Base-by-base conservation (phyloP, 2,888 invertebrate genomes). In the Eubasilissa splendida region DNA sequence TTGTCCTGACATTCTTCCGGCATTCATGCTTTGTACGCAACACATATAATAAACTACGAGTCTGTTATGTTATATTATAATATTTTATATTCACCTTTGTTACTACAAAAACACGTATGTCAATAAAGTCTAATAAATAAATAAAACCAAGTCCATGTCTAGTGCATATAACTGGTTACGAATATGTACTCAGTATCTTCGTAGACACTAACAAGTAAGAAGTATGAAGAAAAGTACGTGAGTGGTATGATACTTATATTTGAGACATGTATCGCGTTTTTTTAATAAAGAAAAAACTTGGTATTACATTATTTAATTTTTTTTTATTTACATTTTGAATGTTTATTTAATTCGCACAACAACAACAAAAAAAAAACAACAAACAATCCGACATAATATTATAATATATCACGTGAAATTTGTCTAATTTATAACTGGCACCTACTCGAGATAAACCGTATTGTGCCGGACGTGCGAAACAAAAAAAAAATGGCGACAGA, bases 401-500 rank as follows among this genome's bases (percentile, higher is more conserved):
- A 58, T 56, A 31, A 73, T 56, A 58, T 8, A 31, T 73, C 71
- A 73, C 56, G 33, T 31, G 33, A 33, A 58, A 33, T 33, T 58
- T 56, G 22, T 56, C 42, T 73, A 73, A 73, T 73, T 73, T 58
- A 58, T 73, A 58, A 58, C 71, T 31, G 22, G 71, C 56, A 73
- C 71, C 71, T 73, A 73, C 71, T 79, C 58, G 79, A 73, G 71
- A 77, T 76, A 80, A 76, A 80, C 76, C 76, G 60, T 70, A 70
- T 42, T 56, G 70, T 65, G n/a, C 66, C 74, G 74, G 79, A 79
- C 79, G 79, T 79, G 79, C 68, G 76, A 78, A 60, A 58, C 66
- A 75, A 60, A 80, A 79, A 71, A 80, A 71, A 80, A 80, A 80
- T 58, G 70, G 80, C 70, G 73, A 66, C 68, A 76, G 80, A 78